These are phyloP conservation scores for Hyles euphorbiae DNA, from an alignment of 1,140 invertebrate genomes.

Conservation along the genomic window DNA sequence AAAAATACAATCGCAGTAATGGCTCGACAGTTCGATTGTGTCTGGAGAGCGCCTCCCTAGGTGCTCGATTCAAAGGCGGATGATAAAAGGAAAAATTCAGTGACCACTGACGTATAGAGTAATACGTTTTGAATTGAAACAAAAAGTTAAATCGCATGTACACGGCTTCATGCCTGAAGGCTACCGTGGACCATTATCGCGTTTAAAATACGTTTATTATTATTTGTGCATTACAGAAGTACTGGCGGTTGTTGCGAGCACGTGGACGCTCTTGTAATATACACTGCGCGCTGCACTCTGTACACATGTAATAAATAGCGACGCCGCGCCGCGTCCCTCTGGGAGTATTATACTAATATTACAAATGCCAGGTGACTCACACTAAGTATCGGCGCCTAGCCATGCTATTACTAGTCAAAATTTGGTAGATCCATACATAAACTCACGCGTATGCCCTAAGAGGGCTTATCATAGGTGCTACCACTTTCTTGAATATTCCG, in stretches of 20 bases:
- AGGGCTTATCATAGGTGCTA: too few relatives aligned
- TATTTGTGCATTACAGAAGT: constrained; percentile 2
- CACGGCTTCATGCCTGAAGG: not conserved
- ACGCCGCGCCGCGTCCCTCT: too few relatives aligned
- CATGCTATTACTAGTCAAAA: too few relatives aligned
- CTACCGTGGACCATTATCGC: not conserved
- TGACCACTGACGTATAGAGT: constrained; percentile 15
- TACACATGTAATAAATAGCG: too few relatives aligned
- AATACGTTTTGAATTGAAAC: constrained; percentile 10
- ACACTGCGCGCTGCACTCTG: too few relatives aligned
- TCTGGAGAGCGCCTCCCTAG: constrained; percentile 27
- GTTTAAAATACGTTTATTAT: not conserved
- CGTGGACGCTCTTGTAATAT: too few relatives aligned
- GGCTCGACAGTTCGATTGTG: constrained; percentile 39
- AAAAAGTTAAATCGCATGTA: constrained; percentile 7
- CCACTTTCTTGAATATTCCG: too few relatives aligned
- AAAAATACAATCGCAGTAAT: constrained; percentile 44
- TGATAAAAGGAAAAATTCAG: constrained; percentile 29
- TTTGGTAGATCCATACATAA: too few relatives aligned
- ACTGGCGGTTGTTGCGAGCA: not conserved
- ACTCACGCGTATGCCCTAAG: too few relatives aligned
- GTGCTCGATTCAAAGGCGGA: constrained; percentile 32
- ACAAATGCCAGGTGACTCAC: too few relatives aligned
- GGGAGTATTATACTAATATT: too few relatives aligned
- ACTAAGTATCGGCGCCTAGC: too few relatives aligned